Conservation (phyloP, 2,797 vertebrate genomes). For the Bothrops alternatus region DNA sequence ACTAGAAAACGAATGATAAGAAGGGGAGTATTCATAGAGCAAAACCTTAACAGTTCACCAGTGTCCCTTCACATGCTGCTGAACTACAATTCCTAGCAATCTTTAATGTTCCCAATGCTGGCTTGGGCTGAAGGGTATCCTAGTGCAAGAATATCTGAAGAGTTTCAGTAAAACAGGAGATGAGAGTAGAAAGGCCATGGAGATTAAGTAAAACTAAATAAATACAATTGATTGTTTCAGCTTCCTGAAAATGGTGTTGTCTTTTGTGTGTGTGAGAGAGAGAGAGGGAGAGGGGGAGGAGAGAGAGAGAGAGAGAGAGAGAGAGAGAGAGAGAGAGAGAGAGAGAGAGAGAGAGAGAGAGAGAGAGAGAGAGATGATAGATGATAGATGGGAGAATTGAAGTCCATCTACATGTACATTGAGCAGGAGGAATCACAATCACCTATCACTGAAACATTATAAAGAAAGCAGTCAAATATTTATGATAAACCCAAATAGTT, state of each 20-base stretch:
- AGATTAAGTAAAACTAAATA: background rate
- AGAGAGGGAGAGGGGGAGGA: no score
- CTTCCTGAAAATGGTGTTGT: background rate
- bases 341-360: no score
- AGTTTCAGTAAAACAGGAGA: background rate
- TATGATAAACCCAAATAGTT: rapidly evolving
- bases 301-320: no score
- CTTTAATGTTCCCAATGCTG: background rate
- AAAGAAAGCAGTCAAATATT: background rate
- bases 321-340: background rate
- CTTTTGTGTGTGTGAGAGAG: background rate
- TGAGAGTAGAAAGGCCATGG: background rate
- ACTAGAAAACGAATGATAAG: background rate
- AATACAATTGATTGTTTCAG: background rate
- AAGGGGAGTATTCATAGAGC: background rate
- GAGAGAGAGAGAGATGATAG: background rate
- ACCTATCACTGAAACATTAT: constrained; percentile 3
- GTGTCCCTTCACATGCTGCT: background rate
- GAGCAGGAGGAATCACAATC: background rate
- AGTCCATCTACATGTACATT: background rate
- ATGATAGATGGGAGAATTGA: background rate
- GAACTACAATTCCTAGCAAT: background rate
- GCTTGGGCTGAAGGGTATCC: background rate
- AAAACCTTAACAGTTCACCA: background rate
- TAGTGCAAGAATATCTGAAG: background rate